Percentiles rank a stretch among this genome's conserved stretches.
Conservation (phyloP, 1,140 invertebrate genomes). For the Scaptomyza hsui region DNA sequence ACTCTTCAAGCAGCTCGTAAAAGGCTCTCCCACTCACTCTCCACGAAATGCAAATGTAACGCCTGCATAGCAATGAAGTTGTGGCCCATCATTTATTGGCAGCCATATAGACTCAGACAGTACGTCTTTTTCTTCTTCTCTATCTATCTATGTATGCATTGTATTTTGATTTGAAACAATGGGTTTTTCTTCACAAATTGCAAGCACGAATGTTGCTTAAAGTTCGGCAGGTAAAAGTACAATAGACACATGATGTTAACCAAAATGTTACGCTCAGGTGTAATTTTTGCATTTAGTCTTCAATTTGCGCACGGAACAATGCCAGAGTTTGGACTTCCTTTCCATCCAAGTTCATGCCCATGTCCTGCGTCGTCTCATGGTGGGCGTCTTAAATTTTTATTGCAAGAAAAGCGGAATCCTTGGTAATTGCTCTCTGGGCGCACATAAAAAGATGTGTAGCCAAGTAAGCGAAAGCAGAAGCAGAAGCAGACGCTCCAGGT, state of each 20-base stretch:
- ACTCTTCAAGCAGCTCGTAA: slow-evolving; percentile 43
- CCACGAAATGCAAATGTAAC: slow-evolving; percentile 68
- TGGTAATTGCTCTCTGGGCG: slow-evolving; percentile 76
- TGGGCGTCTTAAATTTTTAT: slow-evolving; percentile 78
- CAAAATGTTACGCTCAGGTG: slow-evolving; percentile 64
- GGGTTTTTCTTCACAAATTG: slow-evolving; percentile 47
- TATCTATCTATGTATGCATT: slow-evolving; percentile 11
- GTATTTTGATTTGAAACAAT: slow-evolving; percentile 45
- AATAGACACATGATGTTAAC: slow-evolving; percentile 23
- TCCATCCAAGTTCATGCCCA: background rate
- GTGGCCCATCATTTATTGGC: slow-evolving; percentile 58
- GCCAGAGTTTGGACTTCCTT: background rate
- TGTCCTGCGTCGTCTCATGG: slow-evolving; percentile 14
- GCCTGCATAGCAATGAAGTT: slow-evolving; percentile 67
- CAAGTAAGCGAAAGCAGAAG: slow-evolving; percentile 74
- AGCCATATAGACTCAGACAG: background rate
- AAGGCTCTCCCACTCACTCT: slow-evolving; percentile 57
- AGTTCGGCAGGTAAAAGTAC: slow-evolving; percentile 29
- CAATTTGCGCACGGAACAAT: slow-evolving; percentile 55
- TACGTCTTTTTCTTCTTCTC: background rate
- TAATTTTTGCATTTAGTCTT: slow-evolving; percentile 78
- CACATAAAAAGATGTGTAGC: slow-evolving; percentile 79
- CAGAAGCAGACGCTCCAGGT: slow-evolving; percentile 40
- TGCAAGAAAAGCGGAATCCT: slow-evolving; percentile 73
- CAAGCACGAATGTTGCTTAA: slow-evolving; percentile 33